Evolutionary conservation across 1,140 invertebrate genomes (phyloP).

Genomic region (Frieseomelitta varia): DNA sequence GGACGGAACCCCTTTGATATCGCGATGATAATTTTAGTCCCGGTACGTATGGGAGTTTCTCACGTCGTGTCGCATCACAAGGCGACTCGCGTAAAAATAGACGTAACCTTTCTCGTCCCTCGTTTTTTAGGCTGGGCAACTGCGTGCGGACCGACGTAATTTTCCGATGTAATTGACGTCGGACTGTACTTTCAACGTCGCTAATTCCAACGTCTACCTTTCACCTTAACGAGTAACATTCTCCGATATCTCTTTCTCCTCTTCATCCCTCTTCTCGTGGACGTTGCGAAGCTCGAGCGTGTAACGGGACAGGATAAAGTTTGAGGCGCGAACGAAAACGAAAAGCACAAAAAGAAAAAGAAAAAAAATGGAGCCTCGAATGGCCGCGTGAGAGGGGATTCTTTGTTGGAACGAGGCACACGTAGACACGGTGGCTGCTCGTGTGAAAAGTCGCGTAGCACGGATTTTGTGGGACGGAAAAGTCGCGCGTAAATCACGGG

Average conservation of each 20-base stretch:
- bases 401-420: slow-evolving; percentile 17
- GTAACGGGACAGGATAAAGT: background rate
- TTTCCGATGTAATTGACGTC: background rate
- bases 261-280: too few species aligned
- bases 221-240: background rate
- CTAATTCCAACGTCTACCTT: background rate
- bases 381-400: background rate
- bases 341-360: background rate
- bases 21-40: slow-evolving; percentile 36
- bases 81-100: slow-evolving; percentile 42
- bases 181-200: background rate
- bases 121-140: background rate
- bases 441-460: slow-evolving; percentile 29
- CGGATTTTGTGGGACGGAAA: slow-evolving; percentile 11
- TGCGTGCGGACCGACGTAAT: slow-evolving; percentile 6
- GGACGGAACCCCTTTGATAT: background rate
- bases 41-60: background rate
- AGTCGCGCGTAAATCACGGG: slow-evolving; percentile 32
- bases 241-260: background rate
- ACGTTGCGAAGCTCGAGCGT: background rate
- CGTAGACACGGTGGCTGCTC: background rate
- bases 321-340: background rate
- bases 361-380: background rate
- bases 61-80: slow-evolving; percentile 11
- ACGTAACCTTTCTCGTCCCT: slow-evolving; percentile 32